Percentiles rank a stretch among this genome's conserved stretches.
Conservation (phyloP, 2,888 invertebrate species). For the Sceliomorpha sp. region DNA sequence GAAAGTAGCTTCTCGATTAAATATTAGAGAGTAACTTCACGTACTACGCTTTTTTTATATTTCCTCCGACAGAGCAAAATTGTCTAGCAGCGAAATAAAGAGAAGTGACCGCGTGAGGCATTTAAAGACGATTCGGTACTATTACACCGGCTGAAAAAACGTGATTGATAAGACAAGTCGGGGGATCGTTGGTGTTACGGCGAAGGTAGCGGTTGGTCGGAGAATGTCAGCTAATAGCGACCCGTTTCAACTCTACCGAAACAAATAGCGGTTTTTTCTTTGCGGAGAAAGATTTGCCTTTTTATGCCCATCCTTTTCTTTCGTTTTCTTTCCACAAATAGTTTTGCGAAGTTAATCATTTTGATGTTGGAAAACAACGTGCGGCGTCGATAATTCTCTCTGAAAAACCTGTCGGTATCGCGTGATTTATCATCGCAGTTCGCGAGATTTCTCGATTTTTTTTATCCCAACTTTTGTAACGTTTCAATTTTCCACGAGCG, state of each 20-base stretch:
- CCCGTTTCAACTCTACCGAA: slow-evolving; percentile 47
- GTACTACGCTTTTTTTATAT: slow-evolving; percentile 16
- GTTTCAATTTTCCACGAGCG: too few relatives aligned
- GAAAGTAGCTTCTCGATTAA: too few relatives aligned
- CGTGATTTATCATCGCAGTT: too few relatives aligned
- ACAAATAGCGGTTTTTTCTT: slow-evolving; percentile 61
- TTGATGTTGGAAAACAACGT: not conserved
- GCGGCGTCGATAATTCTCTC: not conserved
- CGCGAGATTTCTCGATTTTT: not conserved
- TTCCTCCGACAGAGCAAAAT: slow-evolving; percentile 24
- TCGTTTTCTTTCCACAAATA: slow-evolving; percentile 36
- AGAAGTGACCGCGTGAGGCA: slow-evolving; percentile 49
- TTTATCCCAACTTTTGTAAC: too few relatives aligned
- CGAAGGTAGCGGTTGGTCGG: slow-evolving; percentile 44
- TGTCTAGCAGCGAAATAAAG: slow-evolving; percentile 36
- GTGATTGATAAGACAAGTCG: slow-evolving; percentile 63
- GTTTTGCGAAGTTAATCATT: slow-evolving; percentile 17
- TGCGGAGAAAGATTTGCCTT: slow-evolving; percentile 42
- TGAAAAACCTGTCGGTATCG: not conserved
- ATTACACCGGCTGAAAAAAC: slow-evolving; percentile 56
- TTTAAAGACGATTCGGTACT: slow-evolving; percentile 60
- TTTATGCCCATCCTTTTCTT: slow-evolving; percentile 51
- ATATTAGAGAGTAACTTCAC: slow-evolving; percentile 36
- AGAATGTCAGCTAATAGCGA: slow-evolving; percentile 59
- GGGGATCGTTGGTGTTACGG: slow-evolving; percentile 35